Conservation (phyloP, 2,888 invertebrate genomes). For the Creontiades dilutus region DNA sequence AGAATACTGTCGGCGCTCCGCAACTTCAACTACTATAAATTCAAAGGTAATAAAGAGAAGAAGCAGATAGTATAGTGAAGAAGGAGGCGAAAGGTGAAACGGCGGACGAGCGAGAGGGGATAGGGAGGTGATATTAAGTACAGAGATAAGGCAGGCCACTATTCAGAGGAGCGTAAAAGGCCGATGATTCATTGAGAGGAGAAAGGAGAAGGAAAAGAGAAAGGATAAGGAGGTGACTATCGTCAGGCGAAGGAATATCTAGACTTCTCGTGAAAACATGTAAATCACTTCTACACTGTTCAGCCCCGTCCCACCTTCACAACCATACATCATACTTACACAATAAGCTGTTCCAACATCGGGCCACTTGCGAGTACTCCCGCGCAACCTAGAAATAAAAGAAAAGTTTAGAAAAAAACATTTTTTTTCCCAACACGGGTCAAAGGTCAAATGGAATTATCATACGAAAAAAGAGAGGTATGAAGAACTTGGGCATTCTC, state of each 20-base stretch:
- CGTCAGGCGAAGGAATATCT: slow-evolving; percentile 32
- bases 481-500: neutral
- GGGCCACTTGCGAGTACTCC: slow-evolving; percentile 40
- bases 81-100: neutral
- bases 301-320: neutral
- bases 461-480: slow-evolving; percentile 22
- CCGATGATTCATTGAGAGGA: neutral
- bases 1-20: neutral
- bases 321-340: slow-evolving; percentile 44
- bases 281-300: slow-evolving; percentile 51
- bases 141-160: neutral
- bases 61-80: neutral
- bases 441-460: slow-evolving; percentile 43
- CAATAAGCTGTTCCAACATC: slow-evolving; percentile 59
- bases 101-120: neutral
- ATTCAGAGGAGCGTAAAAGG: neutral
- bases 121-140: neutral
- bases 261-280: neutral
- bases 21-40: neutral
- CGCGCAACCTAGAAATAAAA: slow-evolving; percentile 52
- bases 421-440: slow-evolving; percentile 34
- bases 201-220: neutral
- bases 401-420: slow-evolving; percentile 34
- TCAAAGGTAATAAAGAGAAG: neutral
- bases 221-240: slow-evolving; percentile 6